Evolutionary conservation across 2,113 vertebrate species (phyloP), one percentile per base, ranked within the genome.

Genomic region (Isichthys henryi): DNA sequence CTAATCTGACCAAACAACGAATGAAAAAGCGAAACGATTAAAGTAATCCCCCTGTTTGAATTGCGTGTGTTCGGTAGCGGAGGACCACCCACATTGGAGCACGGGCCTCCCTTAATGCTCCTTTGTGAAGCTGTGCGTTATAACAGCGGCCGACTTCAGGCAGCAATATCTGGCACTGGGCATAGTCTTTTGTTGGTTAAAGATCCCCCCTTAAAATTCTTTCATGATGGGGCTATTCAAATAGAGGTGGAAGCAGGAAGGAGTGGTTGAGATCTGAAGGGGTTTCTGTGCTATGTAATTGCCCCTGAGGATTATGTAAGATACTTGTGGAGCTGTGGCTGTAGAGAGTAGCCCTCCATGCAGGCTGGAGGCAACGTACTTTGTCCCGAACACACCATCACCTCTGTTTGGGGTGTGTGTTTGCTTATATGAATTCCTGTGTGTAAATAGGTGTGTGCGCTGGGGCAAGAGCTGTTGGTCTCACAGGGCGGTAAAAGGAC

Each of bases 1-100:
- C 91, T 92, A 90, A 92, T 92, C 89, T 92, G 87, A 77, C 62
- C 89, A 89, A 86, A 89, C 91, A 92, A 87, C 86, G 90, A 90
- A 84, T 89, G 88, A 92, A 92, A 90, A 80, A 70, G 11, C 53
- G 91, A 89, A 91, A 91, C 90, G 89, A 92, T 92, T 92, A 92
- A 92, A 92, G 90, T 91, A 91, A 91, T 92, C 90, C 91, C 82
- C 88, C 86, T 90, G 86, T 87, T 87, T 90, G 46, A 86, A 62
- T 2, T 62, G 87, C 31, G 53, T 88, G 21, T 62, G 83, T 82
- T 23, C 39, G 83, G 49, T 31, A 62, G 89, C 27, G 48, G 66
- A 46, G 21, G 88, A 90, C 90, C 91, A 90, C 90, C 92, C 89
- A 90, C 58, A 23, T 48, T 88, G 46, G 80, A 35, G 8, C 62